A percentile compares a stretch with the other conserved stretches of the same genome.
Evolutionary conservation across 2,888 invertebrate species (phyloP).

Genomic region (Petrolisthes manimaculis): DNA sequence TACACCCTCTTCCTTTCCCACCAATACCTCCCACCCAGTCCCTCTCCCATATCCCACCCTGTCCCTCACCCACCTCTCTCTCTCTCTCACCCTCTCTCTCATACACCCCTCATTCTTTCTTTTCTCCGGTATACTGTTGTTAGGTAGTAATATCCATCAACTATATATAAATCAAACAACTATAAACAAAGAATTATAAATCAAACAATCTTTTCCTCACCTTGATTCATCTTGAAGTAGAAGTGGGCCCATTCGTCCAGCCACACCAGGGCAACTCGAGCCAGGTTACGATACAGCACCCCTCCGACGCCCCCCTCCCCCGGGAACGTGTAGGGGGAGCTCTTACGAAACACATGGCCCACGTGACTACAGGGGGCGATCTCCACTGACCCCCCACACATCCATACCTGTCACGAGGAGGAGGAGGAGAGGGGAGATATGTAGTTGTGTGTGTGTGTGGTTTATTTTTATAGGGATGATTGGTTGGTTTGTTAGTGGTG

Average conservation of each 20-base stretch:
- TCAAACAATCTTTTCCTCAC: background rate
- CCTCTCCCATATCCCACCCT: no score
- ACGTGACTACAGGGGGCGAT: background rate
- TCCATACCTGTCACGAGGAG: constrained; percentile 39
- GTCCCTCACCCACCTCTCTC: no score
- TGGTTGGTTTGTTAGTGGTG: background rate
- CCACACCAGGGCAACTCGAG: background rate
- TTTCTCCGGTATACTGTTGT: no score
- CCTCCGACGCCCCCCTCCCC: constrained; percentile 70
- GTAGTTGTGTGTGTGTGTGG: background rate
- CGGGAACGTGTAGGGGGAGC: background rate
- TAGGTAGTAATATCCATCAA: no score
- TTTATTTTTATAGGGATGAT: background rate
- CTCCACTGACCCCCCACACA: background rate
- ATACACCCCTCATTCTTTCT: no score
- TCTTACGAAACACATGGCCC: background rate
- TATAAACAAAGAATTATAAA: no score
- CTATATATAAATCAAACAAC: no score
- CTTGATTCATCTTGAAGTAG: background rate
- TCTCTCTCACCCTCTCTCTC: no score
- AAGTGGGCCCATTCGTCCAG: background rate
- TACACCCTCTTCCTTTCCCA: no score
- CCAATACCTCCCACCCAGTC: no score
- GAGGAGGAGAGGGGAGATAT: background rate
- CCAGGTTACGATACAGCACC: background rate